Percentiles rank a stretch among this genome's conserved stretches.
Evolutionary conservation across 2,888 invertebrate species (phyloP).

Genomic region (Scaptomyza parva): DNA sequence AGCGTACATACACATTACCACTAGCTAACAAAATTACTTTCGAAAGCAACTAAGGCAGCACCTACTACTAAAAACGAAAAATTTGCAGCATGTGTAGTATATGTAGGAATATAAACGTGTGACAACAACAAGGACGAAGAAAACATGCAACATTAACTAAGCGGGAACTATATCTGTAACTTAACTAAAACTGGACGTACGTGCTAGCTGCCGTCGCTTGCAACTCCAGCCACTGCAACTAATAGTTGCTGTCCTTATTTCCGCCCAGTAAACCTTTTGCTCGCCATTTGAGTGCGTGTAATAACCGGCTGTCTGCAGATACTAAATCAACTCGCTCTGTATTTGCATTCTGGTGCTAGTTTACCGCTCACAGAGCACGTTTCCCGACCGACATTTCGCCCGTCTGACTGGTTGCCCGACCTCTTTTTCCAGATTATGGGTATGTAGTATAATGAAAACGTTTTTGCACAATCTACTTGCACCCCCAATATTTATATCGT

Average conservation of each 20-base stretch:
- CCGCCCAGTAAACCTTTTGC: conserved; percentile 56
- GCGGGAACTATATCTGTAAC: conserved; percentile 60
- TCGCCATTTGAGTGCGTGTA: conserved; percentile 60
- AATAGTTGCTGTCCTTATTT: conserved; percentile 51
- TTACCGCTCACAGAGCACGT: conserved; percentile 43
- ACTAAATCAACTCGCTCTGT: conserved; percentile 79
- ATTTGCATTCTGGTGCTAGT: conserved; percentile 48
- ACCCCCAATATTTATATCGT: conserved; percentile 28
- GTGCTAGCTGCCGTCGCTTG: conserved; percentile 52
- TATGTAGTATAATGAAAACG: conserved; percentile 55
- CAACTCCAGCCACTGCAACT: conserved; percentile 43
- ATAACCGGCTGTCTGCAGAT: conserved; percentile 78
- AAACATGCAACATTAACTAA: conserved; percentile 65
- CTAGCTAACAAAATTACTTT: conserved; percentile 20
- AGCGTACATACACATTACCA: not conserved
- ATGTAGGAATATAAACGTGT: conserved; percentile 70
- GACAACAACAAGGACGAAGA: conserved; percentile 42
- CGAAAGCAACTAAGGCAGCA: conserved; percentile 13
- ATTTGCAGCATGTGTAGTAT: conserved; percentile 60
- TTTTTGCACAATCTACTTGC: conserved; percentile 28
- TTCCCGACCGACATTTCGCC: conserved; percentile 31
- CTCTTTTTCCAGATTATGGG: conserved; percentile 54
- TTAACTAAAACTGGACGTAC: conserved; percentile 73
- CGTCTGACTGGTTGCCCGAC: conserved; percentile 28
- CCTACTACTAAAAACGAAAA: conserved; percentile 37